phyloP scores from a whole-genome alignment of 1,140 invertebrate genomes.

The Limonius californicus region DNA sequence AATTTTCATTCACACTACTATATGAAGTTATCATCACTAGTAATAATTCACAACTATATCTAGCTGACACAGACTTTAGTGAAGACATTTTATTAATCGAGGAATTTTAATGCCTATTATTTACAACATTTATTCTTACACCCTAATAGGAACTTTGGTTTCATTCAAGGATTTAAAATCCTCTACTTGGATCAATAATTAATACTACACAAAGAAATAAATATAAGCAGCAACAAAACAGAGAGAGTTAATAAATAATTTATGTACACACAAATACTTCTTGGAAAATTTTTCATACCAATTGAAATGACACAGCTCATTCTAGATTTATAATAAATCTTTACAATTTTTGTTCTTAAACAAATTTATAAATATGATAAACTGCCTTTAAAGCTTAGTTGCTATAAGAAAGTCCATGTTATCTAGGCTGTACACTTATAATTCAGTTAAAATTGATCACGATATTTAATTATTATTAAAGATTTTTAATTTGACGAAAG shows the following conservation, averaged over 20 bases:
- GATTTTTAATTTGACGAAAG: too few species aligned
- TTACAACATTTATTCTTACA: slow-evolving; percentile 11
- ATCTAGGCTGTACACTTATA: neutral
- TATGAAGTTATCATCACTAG: slow-evolving; percentile 8
- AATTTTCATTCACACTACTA: slow-evolving; percentile 19
- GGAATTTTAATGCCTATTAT: neutral
- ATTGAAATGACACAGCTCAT: neutral
- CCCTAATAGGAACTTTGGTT: slow-evolving; percentile 24
- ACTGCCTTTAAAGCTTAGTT: neutral
- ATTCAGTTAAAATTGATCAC: neutral
- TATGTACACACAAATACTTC: neutral
- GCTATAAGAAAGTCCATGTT: too few species aligned
- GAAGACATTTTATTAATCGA: slow-evolving; percentile 9
- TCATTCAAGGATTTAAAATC: slow-evolving; percentile 24
- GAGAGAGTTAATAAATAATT: slow-evolving; percentile 2
- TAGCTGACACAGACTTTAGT: slow-evolving; percentile 18
- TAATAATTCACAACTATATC: slow-evolving; percentile 16
- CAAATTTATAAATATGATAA: neutral
- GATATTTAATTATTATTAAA: neutral
- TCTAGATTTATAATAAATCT: neutral
- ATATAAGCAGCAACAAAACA: slow-evolving; percentile 3
- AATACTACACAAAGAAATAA: slow-evolving; percentile 4
- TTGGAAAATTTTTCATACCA: too few species aligned
- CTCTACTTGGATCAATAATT: slow-evolving; percentile 12
- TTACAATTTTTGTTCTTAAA: neutral